Base-by-base conservation (phyloP, 2,888 invertebrate species). In the Monoplex corrugatus region DNA sequence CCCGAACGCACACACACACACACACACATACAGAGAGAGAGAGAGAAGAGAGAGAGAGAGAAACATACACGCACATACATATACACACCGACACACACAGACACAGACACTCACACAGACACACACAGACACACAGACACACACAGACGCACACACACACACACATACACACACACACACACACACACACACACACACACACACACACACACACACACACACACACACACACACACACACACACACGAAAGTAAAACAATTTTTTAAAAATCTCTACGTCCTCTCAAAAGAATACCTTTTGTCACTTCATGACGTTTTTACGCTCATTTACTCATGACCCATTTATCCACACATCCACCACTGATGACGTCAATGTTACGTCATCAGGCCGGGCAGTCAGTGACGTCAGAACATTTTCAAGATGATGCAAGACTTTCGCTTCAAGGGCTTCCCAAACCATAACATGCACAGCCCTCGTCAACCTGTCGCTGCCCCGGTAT, bases 401-500 rank as follows among this genome's bases (percentile, higher is more conserved):
- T 78, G 78, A 78, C 78, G 78, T 78, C 78, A 78, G 0, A 78
- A 19, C 8, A 40, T 5, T n/a, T n/a, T 10, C 83, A 32, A n/a
- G 3, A 83, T 35, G 83, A 45, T 44, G n/a, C 86, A 86, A 28
- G 91, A 91, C 88, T 90, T 90, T 80, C 90, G 91, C 87, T 89
- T 89, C 88, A 89, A 89, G 85, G 91, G 91, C 28, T 91, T 89
- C 85, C 90, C 91, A 5, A 89, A 86, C 75, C 84, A 90, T 28
- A 87, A 86, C 89, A 90, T 91, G 89, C 83, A 89, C 19, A 90
- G 89, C 35, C 91, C 91, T n/a, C 78, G 91, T 13, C 87, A 87
- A 35, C 90, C 89, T 6, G 45, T 88, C 45, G 88, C 72, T 23
- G 63, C 89, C 10, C 50, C 84, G 8, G 28, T 82, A 6, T 50